A percentile compares a stretch with the other conserved stretches of the same genome.
Evolutionary conservation across 2,888 invertebrate species (phyloP).

Genomic region (Xestia sexstrigata): DNA sequence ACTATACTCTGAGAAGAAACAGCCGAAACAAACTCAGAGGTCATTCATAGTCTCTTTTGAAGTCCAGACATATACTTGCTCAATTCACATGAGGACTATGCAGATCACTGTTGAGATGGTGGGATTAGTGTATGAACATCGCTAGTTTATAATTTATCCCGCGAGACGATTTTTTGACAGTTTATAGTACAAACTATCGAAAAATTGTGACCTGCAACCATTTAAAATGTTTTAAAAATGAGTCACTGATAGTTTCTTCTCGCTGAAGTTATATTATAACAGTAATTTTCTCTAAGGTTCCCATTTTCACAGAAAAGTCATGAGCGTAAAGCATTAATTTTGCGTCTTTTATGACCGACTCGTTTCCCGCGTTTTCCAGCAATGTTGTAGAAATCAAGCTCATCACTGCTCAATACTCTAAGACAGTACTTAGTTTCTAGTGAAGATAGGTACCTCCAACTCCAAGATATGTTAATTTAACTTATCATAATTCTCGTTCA

Average conservation of each 20-base stretch:
- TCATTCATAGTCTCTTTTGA: too few relatives aligned
- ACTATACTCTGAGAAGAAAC: too few relatives aligned
- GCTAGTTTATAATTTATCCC: neutral
- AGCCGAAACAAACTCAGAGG: too few relatives aligned
- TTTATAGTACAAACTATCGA: neutral
- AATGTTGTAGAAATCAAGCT: constrained; percentile 39
- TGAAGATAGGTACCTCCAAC: constrained; percentile 23
- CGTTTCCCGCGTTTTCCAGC: neutral
- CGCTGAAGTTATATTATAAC: neutral
- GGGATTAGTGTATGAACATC: too few relatives aligned
- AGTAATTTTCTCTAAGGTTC: constrained; percentile 5
- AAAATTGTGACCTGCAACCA: neutral
- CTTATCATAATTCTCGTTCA: constrained; percentile 23
- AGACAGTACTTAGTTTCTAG: constrained; percentile 29
- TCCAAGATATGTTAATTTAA: constrained; percentile 34
- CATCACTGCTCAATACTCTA: constrained; percentile 43
- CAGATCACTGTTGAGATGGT: too few relatives aligned
- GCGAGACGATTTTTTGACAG: neutral
- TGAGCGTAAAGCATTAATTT: constrained; percentile 14
- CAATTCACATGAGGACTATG: too few relatives aligned
- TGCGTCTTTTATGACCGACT: constrained; percentile 15
- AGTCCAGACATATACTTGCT: too few relatives aligned
- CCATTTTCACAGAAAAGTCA: neutral
- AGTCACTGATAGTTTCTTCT: neutral
- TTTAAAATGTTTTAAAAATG: neutral